Conservation (phyloP, 1,140 invertebrate genomes). For the Magallana ariakensis region DNA sequence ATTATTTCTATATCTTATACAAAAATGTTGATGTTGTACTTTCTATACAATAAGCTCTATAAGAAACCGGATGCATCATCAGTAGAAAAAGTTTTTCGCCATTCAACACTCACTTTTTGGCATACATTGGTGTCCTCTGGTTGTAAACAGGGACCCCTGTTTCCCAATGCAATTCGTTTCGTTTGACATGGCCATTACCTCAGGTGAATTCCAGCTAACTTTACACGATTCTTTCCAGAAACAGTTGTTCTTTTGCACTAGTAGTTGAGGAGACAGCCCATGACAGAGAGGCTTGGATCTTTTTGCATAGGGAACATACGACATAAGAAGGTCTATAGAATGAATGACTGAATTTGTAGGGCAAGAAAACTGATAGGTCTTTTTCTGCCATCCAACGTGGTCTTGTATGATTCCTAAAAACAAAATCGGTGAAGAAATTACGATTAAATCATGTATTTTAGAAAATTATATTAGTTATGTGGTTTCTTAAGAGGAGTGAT, state of each 20-base stretch:
- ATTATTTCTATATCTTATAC: too few relatives aligned
- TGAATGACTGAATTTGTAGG: neutral
- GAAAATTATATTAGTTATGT: too few relatives aligned
- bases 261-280: neutral
- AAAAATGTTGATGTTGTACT: too few relatives aligned
- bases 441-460: too few relatives aligned
- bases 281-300: neutral
- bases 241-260: slow-evolving; percentile 5
- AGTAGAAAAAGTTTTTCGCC: too few relatives aligned
- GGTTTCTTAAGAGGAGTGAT: too few relatives aligned
- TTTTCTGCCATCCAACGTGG: slow-evolving; percentile 1
- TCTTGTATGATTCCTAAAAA: neutral
- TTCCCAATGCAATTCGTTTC: neutral
- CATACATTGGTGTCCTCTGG: neutral
- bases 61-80: too few relatives aligned
- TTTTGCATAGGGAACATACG: neutral
- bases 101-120: neutral
- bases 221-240: slow-evolving; percentile 6
- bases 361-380: neutral
- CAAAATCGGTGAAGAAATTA: too few relatives aligned
- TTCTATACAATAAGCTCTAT: too few relatives aligned
- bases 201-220: neutral
- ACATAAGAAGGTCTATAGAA: neutral
- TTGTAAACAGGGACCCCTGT: neutral
- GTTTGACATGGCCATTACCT: neutral